Percentiles rank a stretch among this genome's conserved stretches.
Evolutionary conservation across 2,888 invertebrate genomes (phyloP).

Genomic region (Reticulitermes lucifugus): DNA sequence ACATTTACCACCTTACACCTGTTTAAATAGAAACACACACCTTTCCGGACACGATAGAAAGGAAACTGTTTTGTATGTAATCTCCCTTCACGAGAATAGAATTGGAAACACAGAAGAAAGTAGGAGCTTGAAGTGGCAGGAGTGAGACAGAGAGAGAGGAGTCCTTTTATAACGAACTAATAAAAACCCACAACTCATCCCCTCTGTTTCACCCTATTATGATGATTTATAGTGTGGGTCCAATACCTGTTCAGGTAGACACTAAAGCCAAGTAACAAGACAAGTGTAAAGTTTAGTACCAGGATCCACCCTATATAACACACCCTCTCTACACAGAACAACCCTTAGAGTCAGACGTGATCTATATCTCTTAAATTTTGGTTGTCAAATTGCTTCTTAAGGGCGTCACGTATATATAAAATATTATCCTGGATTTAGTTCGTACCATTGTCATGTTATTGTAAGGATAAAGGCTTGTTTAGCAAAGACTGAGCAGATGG

Average conservation of each 20-base stretch:
- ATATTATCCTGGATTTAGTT: not conserved
- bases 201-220: not conserved
- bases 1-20: not conserved
- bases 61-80: not conserved
- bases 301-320: not conserved
- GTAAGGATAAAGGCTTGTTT: conserved; percentile 12
- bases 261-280: conserved; percentile 3
- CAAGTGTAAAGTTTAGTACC: conserved; percentile 6
- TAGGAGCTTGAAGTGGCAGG: not conserved
- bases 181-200: conserved; percentile 31
- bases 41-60: not conserved
- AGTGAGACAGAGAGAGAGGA: not conserved
- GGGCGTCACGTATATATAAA: conserved; percentile 11
- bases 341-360: not conserved
- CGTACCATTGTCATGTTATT: not conserved
- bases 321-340: conserved; percentile 9
- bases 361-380: conserved; percentile 19
- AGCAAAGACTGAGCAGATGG: not conserved
- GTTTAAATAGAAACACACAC: not conserved
- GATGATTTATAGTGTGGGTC: not conserved
- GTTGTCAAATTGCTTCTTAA: conserved; percentile 10
- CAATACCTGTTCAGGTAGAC: conserved; percentile 11
- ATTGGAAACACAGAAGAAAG: not conserved
- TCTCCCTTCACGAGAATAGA: not conserved
- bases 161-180: conserved; percentile 36